Base-by-base conservation (phyloP, 1,140 invertebrate genomes). In the Formica selysi region DNA sequence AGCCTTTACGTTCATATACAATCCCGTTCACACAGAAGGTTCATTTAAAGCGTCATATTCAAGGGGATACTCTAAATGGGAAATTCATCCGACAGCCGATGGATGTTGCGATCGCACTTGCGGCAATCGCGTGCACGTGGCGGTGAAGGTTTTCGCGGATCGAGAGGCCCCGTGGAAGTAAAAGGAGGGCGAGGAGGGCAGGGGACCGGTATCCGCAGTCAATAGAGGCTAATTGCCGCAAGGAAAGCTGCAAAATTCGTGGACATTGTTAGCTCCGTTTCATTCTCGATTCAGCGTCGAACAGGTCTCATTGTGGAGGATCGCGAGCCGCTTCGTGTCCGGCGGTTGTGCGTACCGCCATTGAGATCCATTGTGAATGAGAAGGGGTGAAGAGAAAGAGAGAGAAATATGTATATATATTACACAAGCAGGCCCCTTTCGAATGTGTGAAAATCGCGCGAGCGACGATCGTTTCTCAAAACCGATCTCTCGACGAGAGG, bases 211-310 rank as follows among this genome's bases (percentile, higher is more conserved):
- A 87, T 79, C 79, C 22, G 83, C 86, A 76, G 59, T 90, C 90
- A 91, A 91, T 91, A 90, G 90, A 62, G 71, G 84, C 89, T 91
- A 91, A 91, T 91, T 91, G 89, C 89, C 84, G 86, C 89, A 86
- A 88, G 89, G 78, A 88, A 86, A 88, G 86, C 89, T 88, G 89
- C 90, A 85, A 90, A 51, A 90, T 90, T 91, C 90, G 84, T 86
- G 78, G 80, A 87, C 51, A 87, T 85, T 87, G 79, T 87, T 74
- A 68, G 61, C 61, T 70, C 51, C 68, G 84, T 86, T 74, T 76
- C 87, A 64, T 86, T 86, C 76, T 41, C 62, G 62, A 65, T 22
- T 51, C 41, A 68, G 51, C 41, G 87, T 89, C 88, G 71, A 89
- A 78, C 54, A 62, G 74, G 41, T 32, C 70, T 51, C 62, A 89